Percentiles rank a stretch among this genome's conserved stretches.
These are phyloP conservation scores for Leptopilina drosophilae DNA, from an alignment of 2,888 invertebrate genomes.

Conservation along the genomic window DNA sequence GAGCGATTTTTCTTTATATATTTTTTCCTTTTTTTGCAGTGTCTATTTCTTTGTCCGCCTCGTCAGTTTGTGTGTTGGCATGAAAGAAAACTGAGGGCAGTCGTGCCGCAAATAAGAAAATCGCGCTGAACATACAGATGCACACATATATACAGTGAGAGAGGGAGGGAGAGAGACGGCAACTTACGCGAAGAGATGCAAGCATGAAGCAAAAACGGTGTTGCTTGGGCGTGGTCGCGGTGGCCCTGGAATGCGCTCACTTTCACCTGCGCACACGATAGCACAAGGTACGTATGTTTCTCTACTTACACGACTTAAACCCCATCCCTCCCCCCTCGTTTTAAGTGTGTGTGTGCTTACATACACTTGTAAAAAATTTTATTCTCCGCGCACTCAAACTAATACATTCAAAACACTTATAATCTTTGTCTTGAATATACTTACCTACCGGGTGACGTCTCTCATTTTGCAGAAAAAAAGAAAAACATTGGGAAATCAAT, in stretches of 20 bases:
- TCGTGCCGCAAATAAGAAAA: constrained; percentile 42
- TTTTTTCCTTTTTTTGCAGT: constrained; percentile 12
- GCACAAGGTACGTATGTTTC: constrained; percentile 46
- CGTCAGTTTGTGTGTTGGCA: constrained; percentile 28
- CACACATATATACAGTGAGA: constrained; percentile 20
- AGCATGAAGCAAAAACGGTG: constrained; percentile 54
- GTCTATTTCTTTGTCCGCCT: constrained; percentile 34
- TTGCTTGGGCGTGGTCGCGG: constrained; percentile 76
- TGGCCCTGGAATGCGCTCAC: constrained; percentile 77
- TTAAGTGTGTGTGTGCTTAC: not conserved
- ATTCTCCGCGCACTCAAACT: not conserved
- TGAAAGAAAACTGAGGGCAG: constrained; percentile 40
- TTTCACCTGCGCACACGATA: constrained; percentile 69
- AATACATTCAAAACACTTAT: not conserved
- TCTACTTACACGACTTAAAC: constrained; percentile 34
- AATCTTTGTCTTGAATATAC: constrained; percentile 24
- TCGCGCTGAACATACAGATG: not conserved
- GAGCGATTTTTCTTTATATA: constrained; percentile 22
- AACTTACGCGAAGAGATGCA: constrained; percentile 56
- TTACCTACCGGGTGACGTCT: constrained; percentile 52
- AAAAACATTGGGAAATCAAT: not conserved
- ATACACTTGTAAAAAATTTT: constrained; percentile 5
- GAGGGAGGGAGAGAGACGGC: no score
- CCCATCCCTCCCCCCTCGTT: no score
- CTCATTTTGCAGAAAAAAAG: constrained; percentile 34